Evolutionary conservation across 2,797 vertebrate genomes (phyloP).

Genomic region (Lateolabrax maculatus): DNA sequence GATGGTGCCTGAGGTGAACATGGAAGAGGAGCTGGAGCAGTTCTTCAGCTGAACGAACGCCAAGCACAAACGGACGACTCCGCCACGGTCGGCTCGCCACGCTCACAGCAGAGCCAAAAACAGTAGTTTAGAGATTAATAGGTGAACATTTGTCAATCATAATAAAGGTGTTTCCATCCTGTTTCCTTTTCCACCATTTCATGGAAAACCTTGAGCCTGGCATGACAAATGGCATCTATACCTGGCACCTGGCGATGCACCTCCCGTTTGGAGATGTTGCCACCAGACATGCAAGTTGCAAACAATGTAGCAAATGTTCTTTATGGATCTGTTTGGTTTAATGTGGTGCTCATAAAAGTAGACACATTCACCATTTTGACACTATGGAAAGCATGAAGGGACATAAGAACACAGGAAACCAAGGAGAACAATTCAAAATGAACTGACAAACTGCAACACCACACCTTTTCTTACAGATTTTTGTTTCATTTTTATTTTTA

Average conservation of each 20-base stretch:
- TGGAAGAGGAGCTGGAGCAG: conserved; percentile 98
- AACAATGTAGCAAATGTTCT: conserved; percentile 88
- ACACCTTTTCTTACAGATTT: conserved; percentile 76
- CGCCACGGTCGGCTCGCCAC: conserved; percentile 71
- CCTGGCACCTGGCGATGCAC: conserved; percentile 57
- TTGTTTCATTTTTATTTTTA: not conserved
- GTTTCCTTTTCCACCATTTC: conserved; percentile 85
- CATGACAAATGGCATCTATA: conserved; percentile 80
- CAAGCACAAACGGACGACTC: conserved; percentile 78
- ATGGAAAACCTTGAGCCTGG: conserved; percentile 84
- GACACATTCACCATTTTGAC: conserved; percentile 83
- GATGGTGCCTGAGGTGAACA: conserved; percentile 97
- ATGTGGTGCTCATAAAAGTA: conserved; percentile 85
- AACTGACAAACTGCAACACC: conserved; percentile 84
- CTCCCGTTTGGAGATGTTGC: conserved; percentile 48
- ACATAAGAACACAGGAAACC: conserved; percentile 84
- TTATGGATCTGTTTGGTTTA: conserved; percentile 69
- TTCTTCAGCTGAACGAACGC: conserved; percentile 95
- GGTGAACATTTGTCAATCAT: conserved; percentile 86
- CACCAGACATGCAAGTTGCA: conserved; percentile 82
- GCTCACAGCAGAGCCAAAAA: conserved; percentile 71
- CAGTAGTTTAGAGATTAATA: conserved; percentile 82
- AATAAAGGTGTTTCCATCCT: conserved; percentile 87
- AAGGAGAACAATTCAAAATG: conserved; percentile 82
- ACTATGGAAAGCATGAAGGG: conserved; percentile 86